Percentiles rank a stretch among this genome's conserved stretches.
phyloP scores from a whole-genome alignment of 2,797 vertebrate genomes.

The Furcifer pardalis region DNA sequence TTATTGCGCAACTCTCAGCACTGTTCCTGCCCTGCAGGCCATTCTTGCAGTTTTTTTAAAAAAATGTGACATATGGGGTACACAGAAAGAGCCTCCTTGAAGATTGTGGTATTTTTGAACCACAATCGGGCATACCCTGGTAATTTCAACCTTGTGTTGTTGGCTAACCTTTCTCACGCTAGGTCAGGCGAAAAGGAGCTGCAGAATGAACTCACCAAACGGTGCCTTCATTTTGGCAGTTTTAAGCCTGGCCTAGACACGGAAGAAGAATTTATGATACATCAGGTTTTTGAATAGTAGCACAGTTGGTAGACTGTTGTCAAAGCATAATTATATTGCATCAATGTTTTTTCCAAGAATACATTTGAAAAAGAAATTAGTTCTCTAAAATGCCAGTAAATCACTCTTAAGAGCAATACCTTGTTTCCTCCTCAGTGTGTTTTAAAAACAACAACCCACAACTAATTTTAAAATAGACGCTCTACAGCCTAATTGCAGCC shows the following conservation, averaged over 20 bases:
- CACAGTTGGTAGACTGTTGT: background rate
- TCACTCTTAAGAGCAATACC: background rate
- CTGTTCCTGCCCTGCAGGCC: constrained; percentile 52
- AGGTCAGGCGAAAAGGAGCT: too few species aligned
- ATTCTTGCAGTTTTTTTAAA: too few species aligned
- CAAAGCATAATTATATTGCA: constrained; percentile 17
- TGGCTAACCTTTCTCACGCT: too few species aligned
- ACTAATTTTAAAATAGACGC: constrained; percentile 20
- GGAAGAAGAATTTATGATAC: constrained; percentile 65
- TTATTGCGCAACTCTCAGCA: constrained; percentile 53
- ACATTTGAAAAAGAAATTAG: constrained; percentile 18
- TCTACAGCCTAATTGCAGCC: background rate
- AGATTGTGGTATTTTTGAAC: too few species aligned
- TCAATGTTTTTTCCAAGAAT: constrained; percentile 28
- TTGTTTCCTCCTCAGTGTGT: background rate
- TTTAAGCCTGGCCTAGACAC: too few species aligned
- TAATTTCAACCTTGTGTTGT: too few species aligned
- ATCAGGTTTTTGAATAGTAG: constrained; percentile 55
- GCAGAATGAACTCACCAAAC: too few species aligned
- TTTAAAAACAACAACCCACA: too few species aligned
- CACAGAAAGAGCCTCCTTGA: too few species aligned
- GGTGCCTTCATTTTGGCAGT: too few species aligned
- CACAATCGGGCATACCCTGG: too few species aligned
- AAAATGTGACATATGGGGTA: too few species aligned
- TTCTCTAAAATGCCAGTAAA: constrained; percentile 4